Evolutionary conservation across 2,113 vertebrate species (phyloP).

Genomic region (Perca flavescens): DNA sequence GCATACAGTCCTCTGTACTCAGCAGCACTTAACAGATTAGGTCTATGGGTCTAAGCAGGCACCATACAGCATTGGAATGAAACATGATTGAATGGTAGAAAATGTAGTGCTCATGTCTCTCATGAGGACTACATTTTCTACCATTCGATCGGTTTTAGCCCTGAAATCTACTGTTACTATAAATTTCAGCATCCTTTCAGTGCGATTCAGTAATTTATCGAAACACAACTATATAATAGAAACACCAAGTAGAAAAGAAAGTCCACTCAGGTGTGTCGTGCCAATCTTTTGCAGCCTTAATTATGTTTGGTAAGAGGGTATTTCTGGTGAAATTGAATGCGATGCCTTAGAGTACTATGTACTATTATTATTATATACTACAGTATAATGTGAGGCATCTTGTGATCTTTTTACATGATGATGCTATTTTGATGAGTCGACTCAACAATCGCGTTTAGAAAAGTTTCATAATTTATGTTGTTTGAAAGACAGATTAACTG

Average conservation of each 20-base stretch:
- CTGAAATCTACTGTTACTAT: background rate
- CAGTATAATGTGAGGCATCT: background rate
- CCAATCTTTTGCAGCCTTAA: background rate
- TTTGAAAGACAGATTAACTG: too few species aligned
- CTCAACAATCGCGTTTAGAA: too few species aligned
- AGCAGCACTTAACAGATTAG: background rate
- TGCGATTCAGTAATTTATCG: background rate
- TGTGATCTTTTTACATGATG: too few species aligned
- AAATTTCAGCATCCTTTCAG: background rate
- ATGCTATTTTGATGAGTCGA: too few species aligned
- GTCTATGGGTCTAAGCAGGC: background rate
- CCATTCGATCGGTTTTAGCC: too few species aligned
- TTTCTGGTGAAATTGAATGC: background rate
- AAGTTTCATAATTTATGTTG: too few species aligned
- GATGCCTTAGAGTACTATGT: too few species aligned
- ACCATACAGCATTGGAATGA: background rate
- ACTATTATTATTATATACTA: too few species aligned
- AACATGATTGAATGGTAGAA: background rate
- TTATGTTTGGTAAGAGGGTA: background rate
- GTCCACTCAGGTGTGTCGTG: background rate
- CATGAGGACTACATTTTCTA: too few species aligned
- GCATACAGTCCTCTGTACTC: background rate
- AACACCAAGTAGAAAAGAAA: background rate
- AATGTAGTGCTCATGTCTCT: background rate
- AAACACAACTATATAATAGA: background rate